phyloP scores from a whole-genome alignment of 2,113 vertebrate genomes.

The Talpa occidentalis region DNA sequence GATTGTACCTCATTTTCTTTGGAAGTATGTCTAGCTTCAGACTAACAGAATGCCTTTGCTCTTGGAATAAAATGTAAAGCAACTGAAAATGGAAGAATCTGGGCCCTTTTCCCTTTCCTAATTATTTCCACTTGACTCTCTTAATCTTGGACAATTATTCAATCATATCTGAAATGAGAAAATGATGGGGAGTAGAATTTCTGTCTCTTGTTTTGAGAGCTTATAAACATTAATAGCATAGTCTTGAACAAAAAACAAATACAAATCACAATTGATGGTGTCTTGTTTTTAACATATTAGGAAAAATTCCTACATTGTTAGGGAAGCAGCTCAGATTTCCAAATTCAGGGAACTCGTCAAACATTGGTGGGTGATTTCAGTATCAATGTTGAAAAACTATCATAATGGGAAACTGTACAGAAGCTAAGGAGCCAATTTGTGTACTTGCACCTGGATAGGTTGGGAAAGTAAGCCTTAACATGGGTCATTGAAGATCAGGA shows the following conservation, averaged over 20 bases:
- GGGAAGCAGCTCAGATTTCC: constrained; percentile 69
- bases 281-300: constrained; percentile 74
- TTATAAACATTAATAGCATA: constrained; percentile 79
- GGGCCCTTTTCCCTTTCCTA: constrained; percentile 70
- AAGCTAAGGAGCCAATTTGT: constrained; percentile 54
- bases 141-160: constrained; percentile 82
- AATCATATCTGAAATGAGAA: constrained; percentile 81
- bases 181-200: constrained; percentile 80
- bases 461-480: constrained; percentile 39
- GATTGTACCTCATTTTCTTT: constrained; percentile 70
- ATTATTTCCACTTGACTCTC: constrained; percentile 82
- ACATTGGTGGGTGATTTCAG: constrained; percentile 44
- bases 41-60: constrained; percentile 66
- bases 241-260: constrained; percentile 65
- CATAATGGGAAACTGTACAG: constrained; percentile 24
- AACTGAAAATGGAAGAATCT: constrained; percentile 76
- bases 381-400: constrained; percentile 70
- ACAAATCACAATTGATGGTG: constrained; percentile 66
- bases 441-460: constrained; percentile 39
- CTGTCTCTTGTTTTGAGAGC: constrained; percentile 73
- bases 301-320: constrained; percentile 63
- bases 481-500: constrained; percentile 3
- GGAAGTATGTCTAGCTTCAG: constrained; percentile 56
- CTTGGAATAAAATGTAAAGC: constrained; percentile 73
- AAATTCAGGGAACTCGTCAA: constrained; percentile 61